Base-by-base conservation (phyloP, 2,888 invertebrate genomes). In the Tricholauxania praeusta region DNA sequence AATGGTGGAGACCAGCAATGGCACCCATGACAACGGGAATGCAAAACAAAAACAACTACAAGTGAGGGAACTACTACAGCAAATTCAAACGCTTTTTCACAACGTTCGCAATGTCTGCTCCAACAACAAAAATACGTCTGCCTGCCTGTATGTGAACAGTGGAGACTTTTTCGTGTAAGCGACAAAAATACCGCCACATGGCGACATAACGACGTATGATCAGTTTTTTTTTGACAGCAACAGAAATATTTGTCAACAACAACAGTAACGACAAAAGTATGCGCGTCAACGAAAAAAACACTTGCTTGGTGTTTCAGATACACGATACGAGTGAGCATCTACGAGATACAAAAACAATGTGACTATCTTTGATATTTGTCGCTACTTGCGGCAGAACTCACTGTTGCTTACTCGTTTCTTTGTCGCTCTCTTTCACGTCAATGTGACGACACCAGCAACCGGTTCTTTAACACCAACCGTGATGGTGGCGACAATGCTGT, bases 1-100 rank as follows among this genome's bases (percentile, higher is more conserved):
- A 82, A 82, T 85, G 82, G 81, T 80, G 82, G 81, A 82, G 80
- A 79, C 81, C 81, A 80, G 39, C 80, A 77, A 78, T 78, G 78
- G 78, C 79, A 78, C 75, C 79, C 79, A 75, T 75, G 68, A 76
- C 75, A 77, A 76, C 74, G 74, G 76, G 65, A 73, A 75, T 60
- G 72, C 74, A 48, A 66, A 63, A 66, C 48, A 72, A 71, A 53
- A 72, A 70, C 76, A 57, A 53, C n/a, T 14, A 60, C 32, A 48
- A 52, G 48, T 48, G 51, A 66, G 5, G 39, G 5, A 22, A 22
- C 22, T 22, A 28, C 28, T 4, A 39, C 10, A 39, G 39, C 70
- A 12, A 55, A 48, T 32, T 53, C 71, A 65, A 53, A 51, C 39
- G 63, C 28, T 55, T 28, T 63, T 63, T 47, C 47, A 60, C 67